Evolutionary conservation across 1,140 invertebrate species (phyloP), one percentile per base, ranked within the genome.

Genomic region (Thereuonema tuberculata): DNA sequence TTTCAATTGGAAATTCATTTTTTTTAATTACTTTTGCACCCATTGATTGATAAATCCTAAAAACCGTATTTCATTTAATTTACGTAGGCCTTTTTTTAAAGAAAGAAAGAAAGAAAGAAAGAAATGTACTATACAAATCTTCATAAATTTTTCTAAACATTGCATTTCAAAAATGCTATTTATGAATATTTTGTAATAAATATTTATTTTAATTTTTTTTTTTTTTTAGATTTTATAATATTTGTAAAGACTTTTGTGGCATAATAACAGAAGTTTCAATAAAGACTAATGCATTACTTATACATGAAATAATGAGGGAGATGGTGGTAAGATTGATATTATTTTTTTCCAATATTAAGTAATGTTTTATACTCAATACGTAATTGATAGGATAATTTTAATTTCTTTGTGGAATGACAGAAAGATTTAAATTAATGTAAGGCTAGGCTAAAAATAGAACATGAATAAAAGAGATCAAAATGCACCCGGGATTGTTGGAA

Each of bases 221-320:
- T n/a, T 21, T 14, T 14, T 14, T 21, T 20, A 50, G 48, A 24
- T 24, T 50, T 17, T 24, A 50, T 21, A 50, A 20, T 21, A 5
- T 50, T 5, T 50, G 48, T 20, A 50, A 50, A 24, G 48, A 50
- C 21, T 50, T 50, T 50, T 50, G 48, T 50, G 48, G 48, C 5
- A 24, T 50, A 14, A 20, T 50, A 5, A 12, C 48, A 14, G 48
- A 50, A 24, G 21, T 5, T 50, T 50, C 48, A 5, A 50, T 50
- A 12, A 5, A 20, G 3, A 20, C 48, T 5, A 50, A 50, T 50
- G 21, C 21, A 12, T 50, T 50, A 50, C 9, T 50, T 5, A 24
- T 50, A 5, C 48, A 50, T 24, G 48, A 50, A 24, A 20, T 50
- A 24, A 12, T 50, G 48, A 20, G 48, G 21, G 5, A 50, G 21